Percentiles rank a stretch among this genome's conserved stretches.
Conservation (phyloP, 2,113 vertebrate genomes). For the Chamaea fasciata region DNA sequence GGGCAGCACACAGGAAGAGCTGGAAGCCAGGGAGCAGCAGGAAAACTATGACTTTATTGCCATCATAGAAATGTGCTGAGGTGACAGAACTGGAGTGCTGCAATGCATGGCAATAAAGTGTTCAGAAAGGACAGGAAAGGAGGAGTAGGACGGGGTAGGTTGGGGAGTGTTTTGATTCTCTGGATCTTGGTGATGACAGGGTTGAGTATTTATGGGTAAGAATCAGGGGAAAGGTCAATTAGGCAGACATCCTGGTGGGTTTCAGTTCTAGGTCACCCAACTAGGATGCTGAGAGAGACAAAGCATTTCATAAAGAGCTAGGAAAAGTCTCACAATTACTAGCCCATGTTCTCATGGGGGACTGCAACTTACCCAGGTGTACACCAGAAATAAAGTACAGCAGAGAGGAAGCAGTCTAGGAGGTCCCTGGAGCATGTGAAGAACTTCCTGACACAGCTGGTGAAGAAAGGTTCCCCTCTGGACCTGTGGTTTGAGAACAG, state of each 20-base stretch:
- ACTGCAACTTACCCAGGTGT: neutral
- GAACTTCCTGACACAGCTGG: neutral
- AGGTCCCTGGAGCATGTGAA: neutral
- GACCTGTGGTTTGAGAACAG: neutral
- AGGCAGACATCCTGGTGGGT: neutral
- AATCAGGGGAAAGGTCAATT: neutral
- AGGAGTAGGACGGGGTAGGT: neutral
- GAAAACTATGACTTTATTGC: neutral
- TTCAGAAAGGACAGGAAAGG: neutral
- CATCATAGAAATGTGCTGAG: neutral
- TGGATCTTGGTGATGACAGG: neutral
- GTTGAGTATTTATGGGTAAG: neutral
- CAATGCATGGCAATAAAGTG: neutral
- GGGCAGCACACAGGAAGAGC: neutral
- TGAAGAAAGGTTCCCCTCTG: neutral
- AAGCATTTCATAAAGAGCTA: neutral
- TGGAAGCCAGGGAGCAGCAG: neutral
- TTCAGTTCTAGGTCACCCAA: too few relatives aligned
- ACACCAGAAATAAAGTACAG: neutral
- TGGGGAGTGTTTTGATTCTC: neutral
- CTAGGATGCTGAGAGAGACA: neutral
- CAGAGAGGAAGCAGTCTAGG: neutral
- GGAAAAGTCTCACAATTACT: neutral
- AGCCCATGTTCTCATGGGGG: neutral
- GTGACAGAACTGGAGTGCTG: neutral